Evolutionary conservation across 2,113 vertebrate species (phyloP), one percentile per base, ranked within the genome.

Genomic region (Salvelinus namaycush): DNA sequence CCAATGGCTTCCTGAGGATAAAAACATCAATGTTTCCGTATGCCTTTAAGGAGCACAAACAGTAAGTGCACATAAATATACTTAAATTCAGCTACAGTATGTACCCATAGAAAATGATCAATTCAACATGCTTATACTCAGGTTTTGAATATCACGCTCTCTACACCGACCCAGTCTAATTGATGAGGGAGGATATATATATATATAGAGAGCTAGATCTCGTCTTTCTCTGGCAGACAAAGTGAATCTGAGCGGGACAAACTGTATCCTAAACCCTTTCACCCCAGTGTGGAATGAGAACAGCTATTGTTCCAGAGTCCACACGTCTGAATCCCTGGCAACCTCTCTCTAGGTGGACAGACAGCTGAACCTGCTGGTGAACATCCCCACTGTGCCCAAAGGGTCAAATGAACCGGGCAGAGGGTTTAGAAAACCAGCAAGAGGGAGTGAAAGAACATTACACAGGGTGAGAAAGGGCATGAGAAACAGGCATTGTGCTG

Each of bases 1-100:
- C 93, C 92, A 5, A 96, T 91, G 0, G 95, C 93, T 49, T 95
- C 95, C 95, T 96, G 86, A 5, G 65, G 70, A 83, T 72, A 24
- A 81, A 83, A 76, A 64, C 13, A 73, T 24, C 59, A 13, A 13
- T 62, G 59, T 62, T 62, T 22, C n/a, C 7, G 9, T 62, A 34
- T 76, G 39, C 44, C 70, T 24, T 57, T 44, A 44, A 8, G 71
- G 54, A 11, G 16, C 24, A n/a, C n/a, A 16, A 11, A 66, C 13
- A 13, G 22, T 66, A 27, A 29, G 16, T 22, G 11, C 4, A 18
- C 13, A 68, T 34, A 39, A 8, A 68, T 54, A 13, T 14, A 13
- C 16, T 13, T 54, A 16, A 14, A 54, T 54, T 13, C 49, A 54
- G 49, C 49, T 16, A 3, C 4, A 54, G 12, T 1, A 18, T 14